Base-by-base conservation (phyloP, 2,797 vertebrate genomes). In the Melanotaenia nigrans region DNA sequence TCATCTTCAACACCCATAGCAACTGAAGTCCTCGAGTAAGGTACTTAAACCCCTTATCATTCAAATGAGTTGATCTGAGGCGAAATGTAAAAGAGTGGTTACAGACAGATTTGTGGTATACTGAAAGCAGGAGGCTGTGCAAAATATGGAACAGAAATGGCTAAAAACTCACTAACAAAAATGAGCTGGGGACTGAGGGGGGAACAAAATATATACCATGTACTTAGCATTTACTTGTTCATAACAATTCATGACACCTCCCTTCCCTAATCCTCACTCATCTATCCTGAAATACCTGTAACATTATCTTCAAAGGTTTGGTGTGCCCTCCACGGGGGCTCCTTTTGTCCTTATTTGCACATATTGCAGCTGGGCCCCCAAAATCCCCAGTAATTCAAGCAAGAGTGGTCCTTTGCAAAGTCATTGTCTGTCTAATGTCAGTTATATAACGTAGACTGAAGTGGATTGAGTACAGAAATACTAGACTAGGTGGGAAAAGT, bases 361-460 rank as follows among this genome's bases (percentile, higher is more conserved):
- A 68, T n/a, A 47, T 58, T 78, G 55, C 24, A 85, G 64, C 33
- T 10, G 32, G 24, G 22, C n/a, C 24, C 68, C 60, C 57, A 65
- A 71, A 81, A 79, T 55, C 78, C 49, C 59, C 63, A 58, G 24
- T 82, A 83, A 77, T 73, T 79, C 49, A 79, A 24, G 60, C 53
- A 68, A 69, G 69, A 85, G 64, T 45, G 64, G 80, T 65, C 64
- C 60, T 86, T 77, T 71, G 60, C 71, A 82, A 78, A 78, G n/a
- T 78, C 75, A 80, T 78, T 88, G 84, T 87, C 56, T 64, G 64
- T 61, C 64, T 82, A 86, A 89, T 85, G 78, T 65, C 61, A 56
- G 74, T 93, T 88, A 90, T 61, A 77, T 81, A 92, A 92, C 36
- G 11, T 63, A 55, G 53, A 77, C 56, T 51, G 42, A 47, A 81